Evolutionary conservation across 2,888 invertebrate species (phyloP).

Genomic region (Cephus rjabovi): DNA sequence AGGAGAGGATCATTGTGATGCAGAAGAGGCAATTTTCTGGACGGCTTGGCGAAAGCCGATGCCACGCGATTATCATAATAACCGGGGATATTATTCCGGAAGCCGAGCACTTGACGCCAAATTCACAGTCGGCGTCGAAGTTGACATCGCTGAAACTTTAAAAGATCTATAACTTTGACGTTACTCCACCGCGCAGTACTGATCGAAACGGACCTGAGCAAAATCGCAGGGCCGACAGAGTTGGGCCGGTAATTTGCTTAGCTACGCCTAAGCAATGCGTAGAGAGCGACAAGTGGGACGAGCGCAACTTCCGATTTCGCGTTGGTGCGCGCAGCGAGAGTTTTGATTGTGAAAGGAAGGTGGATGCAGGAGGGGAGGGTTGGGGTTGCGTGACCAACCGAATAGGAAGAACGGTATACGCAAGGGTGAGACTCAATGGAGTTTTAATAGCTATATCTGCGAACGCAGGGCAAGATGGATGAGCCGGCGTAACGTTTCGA

Average conservation of each 20-base stretch:
- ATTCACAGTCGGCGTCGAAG: no score
- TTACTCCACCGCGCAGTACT: no score
- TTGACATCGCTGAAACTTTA: no score
- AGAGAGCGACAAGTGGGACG: not conserved
- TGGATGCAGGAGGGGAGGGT: constrained; percentile 1
- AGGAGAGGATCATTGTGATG: constrained; percentile 63
- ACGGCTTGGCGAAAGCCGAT: constrained; percentile 64
- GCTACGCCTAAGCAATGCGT: no score
- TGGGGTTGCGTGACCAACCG: constrained; percentile 25
- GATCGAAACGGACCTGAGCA: no score
- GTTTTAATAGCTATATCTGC: constrained; percentile 61
- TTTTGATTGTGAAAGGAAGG: no score
- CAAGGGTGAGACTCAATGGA: constrained; percentile 49
- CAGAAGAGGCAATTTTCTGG: constrained; percentile 67
- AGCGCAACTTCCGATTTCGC: not conserved
- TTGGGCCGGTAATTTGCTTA: no score
- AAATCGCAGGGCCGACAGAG: no score
- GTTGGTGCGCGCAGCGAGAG: not conserved
- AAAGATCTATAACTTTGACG: no score
- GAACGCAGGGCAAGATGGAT: constrained; percentile 61
- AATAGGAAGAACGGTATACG: no score
- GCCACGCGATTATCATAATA: constrained; percentile 66
- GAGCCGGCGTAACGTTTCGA: constrained; percentile 41
- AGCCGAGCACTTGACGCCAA: constrained; percentile 24
- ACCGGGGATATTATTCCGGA: constrained; percentile 65